Base-by-base conservation (phyloP, 2,113 vertebrate species). In the Antennarius striatus region DNA sequence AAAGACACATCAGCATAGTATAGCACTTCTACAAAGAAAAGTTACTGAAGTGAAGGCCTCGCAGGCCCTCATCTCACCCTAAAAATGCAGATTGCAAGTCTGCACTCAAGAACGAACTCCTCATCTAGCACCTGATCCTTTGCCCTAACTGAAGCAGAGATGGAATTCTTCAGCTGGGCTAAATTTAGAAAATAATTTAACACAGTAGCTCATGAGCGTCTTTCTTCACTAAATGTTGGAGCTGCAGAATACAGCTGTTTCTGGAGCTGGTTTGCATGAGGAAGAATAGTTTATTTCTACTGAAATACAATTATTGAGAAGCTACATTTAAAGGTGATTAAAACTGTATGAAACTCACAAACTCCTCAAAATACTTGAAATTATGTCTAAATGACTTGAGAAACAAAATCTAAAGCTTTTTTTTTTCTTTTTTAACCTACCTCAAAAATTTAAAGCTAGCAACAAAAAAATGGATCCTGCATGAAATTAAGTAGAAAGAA, bases 111-210 rank as follows among this genome's bases (percentile, higher is more conserved):
- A 53, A 77, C 73, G 54, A 84, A 82, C 67, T 73, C 63, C 57
- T 76, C 32, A 36, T 68, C 58, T 17, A 56, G 32, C 75, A 84
- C 48, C 71, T 72, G 73, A 87, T 76, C 75, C 63, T 22, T 55
- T 70, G 49, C 70, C 68, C 73, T 79, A 77, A 82, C 67, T 79
- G 62, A 75, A 66, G 58, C 71, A 79, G 76, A 79, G 83, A 86
- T 74, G 61, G 61, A 68, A 90, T 83, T 87, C 60, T 86, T 81
- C 52, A 49, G 71, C 53, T 66, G 30, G 50, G 78, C 84, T 89
- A 88, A 80, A 84, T 86, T 73, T 87, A 83, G 79, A 77, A 10
- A 39, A 66, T 63, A 66, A 84, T 90, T 84, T 62, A 80, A 83
- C 72, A 73, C 29, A 63, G 60, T 63, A 63, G 70, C 71, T 77